A percentile compares a stretch with the other conserved stretches of the same genome.
phyloP scores from a whole-genome alignment of 2,888 invertebrate species.

The Rhyacophila evoluta region DNA sequence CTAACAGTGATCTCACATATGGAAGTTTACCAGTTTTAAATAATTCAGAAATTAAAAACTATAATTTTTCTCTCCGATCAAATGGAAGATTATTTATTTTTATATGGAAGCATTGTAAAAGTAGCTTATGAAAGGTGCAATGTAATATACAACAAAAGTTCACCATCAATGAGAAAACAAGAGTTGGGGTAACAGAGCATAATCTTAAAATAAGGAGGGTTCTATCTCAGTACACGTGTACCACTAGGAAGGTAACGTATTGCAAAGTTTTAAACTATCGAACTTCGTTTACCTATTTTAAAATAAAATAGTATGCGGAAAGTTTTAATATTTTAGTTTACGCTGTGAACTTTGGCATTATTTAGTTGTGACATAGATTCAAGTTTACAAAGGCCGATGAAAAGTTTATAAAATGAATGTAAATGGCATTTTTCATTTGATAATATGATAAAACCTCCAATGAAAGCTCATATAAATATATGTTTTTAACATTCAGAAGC shows the following conservation, averaged over 20 bases:
- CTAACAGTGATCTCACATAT: no score
- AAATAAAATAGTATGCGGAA: background rate
- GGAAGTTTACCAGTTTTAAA: no score
- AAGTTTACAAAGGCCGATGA: background rate
- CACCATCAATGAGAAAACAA: background rate
- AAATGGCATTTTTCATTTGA: no score
- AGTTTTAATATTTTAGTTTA: conserved; percentile 14
- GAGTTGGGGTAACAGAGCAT: background rate
- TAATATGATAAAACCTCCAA: no score
- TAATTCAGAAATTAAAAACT: no score
- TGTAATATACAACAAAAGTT: background rate
- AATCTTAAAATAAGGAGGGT: conserved; percentile 29
- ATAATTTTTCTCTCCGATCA: no score
- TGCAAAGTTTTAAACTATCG: conserved; percentile 23
- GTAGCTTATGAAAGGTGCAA: no score
- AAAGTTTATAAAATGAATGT: no score
- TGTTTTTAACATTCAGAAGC: no score
- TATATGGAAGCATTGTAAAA: no score
- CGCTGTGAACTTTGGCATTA: conserved; percentile 6
- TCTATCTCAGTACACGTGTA: conserved; percentile 20
- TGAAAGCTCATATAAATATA: no score
- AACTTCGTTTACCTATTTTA: conserved; percentile 15
- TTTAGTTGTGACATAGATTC: background rate
- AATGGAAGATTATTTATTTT: no score
- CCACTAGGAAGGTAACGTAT: conserved; percentile 6